Evolutionary conservation across 2,797 vertebrate species (phyloP).

Genomic region (Rhabdomys pumilio): DNA sequence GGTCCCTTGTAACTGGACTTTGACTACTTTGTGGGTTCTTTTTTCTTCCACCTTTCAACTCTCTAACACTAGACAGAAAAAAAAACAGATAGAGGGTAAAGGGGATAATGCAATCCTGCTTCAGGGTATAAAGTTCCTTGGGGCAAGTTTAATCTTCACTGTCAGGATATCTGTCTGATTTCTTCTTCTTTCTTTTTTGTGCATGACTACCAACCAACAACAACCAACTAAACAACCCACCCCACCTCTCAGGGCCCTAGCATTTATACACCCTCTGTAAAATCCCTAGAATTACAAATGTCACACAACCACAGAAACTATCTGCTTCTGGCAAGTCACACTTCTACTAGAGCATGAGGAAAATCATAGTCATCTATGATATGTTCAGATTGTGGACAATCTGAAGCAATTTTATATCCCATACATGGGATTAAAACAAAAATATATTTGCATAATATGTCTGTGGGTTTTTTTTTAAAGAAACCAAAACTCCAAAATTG

Average conservation of each 20-base stretch:
- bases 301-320: no score
- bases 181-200: neutral
- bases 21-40: neutral
- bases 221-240: neutral
- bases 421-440: neutral
- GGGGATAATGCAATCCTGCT: neutral
- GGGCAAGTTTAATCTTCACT: neutral
- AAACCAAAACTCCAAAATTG: neutral
- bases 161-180: no score
- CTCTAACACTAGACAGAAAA: neutral
- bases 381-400: neutral
- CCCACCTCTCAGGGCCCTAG: neutral
- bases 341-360: neutral
- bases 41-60: neutral
- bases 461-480: neutral
- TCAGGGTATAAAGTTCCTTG: neutral
- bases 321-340: neutral
- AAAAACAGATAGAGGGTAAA: neutral
- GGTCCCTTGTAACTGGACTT: neutral
- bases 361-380: neutral
- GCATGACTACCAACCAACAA: neutral
- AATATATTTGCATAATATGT: neutral
- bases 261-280: neutral
- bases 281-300: neutral
- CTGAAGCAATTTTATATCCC: neutral